Evolutionary conservation across 2,113 vertebrate species (phyloP).

Genomic region (Cephalopholis sonnerati): DNA sequence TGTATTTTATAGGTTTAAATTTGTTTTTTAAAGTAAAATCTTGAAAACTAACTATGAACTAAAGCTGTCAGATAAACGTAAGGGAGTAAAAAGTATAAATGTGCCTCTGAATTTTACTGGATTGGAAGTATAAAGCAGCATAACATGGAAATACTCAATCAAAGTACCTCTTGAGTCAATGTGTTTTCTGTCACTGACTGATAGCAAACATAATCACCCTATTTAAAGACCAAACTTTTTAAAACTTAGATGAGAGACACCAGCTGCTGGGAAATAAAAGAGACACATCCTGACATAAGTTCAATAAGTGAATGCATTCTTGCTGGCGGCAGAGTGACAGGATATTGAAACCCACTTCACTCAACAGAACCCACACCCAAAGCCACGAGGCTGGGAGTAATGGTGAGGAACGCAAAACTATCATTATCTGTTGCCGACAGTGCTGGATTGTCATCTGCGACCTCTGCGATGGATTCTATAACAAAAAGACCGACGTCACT

Average conservation of each 20-base stretch:
- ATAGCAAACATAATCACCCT: not conserved
- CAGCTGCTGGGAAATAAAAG: conserved; percentile 4
- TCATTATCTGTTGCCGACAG: conserved; percentile 21
- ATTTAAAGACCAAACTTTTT: not conserved
- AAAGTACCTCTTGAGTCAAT: too few relatives aligned
- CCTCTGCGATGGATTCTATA: not conserved
- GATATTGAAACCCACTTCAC: conserved; percentile 39
- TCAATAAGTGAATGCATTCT: conserved; percentile 40
- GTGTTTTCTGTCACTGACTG: not conserved
- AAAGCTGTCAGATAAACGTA: too few relatives aligned
- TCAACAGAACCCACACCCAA: not conserved
- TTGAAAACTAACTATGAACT: too few relatives aligned
- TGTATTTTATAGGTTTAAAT: not conserved
- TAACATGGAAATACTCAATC: too few relatives aligned
- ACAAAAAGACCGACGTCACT: not conserved
- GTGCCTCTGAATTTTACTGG: too few relatives aligned
- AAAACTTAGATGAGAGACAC: conserved; percentile 4
- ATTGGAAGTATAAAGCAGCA: too few relatives aligned
- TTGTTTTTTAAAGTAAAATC: too few relatives aligned
- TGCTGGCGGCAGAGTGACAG: conserved; percentile 15
- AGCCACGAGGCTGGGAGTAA: conserved; percentile 24
- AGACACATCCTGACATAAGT: conserved; percentile 18
- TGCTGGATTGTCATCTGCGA: not conserved
- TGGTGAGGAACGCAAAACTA: conserved; percentile 39
- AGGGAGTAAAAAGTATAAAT: too few relatives aligned